These are phyloP conservation scores for Zosterops pallidus DNA, from an alignment of 2,113 vertebrate genomes.

Conservation along the genomic window DNA sequence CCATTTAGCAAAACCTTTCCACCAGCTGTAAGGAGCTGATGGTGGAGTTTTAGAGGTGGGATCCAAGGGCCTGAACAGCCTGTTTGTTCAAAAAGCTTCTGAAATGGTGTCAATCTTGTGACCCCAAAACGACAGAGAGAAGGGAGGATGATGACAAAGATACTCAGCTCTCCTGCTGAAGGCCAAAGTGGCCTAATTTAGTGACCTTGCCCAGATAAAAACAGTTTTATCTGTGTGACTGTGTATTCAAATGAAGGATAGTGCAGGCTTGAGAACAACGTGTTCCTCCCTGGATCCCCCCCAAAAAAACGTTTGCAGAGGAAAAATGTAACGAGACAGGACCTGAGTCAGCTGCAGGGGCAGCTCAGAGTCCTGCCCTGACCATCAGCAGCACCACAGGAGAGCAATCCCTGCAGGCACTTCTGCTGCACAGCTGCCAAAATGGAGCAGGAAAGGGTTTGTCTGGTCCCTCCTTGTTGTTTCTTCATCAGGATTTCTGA, in stretches of 20 bases:
- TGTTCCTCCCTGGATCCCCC: neutral
- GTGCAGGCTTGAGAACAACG: neutral
- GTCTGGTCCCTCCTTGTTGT: neutral
- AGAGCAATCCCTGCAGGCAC: neutral
- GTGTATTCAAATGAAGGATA: neutral
- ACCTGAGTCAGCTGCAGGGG: neutral
- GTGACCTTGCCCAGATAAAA: conserved; percentile 3
- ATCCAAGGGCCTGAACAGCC: neutral
- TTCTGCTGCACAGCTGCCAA: neutral
- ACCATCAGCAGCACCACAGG: neutral
- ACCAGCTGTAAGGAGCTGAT: neutral
- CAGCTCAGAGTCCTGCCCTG: neutral
- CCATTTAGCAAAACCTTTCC: neutral
- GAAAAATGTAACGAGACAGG: neutral
- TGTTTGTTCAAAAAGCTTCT: neutral
- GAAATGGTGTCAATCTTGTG: neutral
- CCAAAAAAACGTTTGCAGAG: neutral
- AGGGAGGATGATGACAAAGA: neutral
- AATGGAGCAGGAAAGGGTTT: neutral
- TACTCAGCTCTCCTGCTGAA: neutral
- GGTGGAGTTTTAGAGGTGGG: neutral
- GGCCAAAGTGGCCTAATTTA: neutral
- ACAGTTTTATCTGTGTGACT: neutral
- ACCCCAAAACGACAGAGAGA: neutral
- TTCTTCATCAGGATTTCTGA: neutral